Percentiles rank a stretch among this genome's conserved stretches.
phyloP scores from a whole-genome alignment of 2,797 vertebrate species.

The Mallotus villosus region DNA sequence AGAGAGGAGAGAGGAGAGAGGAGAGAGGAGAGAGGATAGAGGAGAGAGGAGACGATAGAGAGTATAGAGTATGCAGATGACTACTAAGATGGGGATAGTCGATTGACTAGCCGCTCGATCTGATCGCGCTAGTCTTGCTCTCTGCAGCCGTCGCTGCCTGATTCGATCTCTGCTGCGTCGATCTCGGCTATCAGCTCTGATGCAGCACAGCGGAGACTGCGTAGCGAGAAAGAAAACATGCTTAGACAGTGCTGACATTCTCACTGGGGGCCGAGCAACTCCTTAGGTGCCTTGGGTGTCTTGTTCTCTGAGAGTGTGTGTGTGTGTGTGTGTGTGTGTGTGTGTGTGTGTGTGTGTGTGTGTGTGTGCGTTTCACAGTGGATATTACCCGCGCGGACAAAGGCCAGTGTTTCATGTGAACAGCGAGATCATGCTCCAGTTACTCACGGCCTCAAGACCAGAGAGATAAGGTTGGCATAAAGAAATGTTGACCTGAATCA shows the following conservation, averaged over 20 bases:
- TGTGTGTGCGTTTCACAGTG: background rate
- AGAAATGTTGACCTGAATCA: background rate
- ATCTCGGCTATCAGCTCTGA: too few relatives aligned
- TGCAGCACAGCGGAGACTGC: too few relatives aligned
- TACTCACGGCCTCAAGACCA: conserved; percentile 10
- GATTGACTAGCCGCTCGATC: too few relatives aligned
- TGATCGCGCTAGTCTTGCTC: too few relatives aligned
- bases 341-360: conserved; percentile 6
- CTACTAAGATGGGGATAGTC: too few relatives aligned
- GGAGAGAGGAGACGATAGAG: accelerated
- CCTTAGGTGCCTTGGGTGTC: conserved; percentile 28
- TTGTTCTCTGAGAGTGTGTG: conserved; percentile 24
- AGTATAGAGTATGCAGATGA: too few relatives aligned
- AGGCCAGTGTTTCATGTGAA: conserved; percentile 1
- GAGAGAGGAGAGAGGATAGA: background rate
- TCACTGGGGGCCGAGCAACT: conserved; percentile 37
- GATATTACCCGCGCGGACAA: conserved; percentile 2
- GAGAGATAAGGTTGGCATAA: background rate
- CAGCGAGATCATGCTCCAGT: conserved; percentile 27
- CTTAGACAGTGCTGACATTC: conserved; percentile 60
- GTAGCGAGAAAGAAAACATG: conserved; percentile 40
- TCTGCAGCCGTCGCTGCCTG: too few relatives aligned
- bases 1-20: background rate
- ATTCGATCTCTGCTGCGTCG: too few relatives aligned
- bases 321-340: conserved; percentile 5